Percentiles rank a stretch among this genome's conserved stretches.
These are phyloP conservation scores for Coptodon rendalli DNA, from an alignment of 2,113 vertebrate genomes.

Conservation along the genomic window DNA sequence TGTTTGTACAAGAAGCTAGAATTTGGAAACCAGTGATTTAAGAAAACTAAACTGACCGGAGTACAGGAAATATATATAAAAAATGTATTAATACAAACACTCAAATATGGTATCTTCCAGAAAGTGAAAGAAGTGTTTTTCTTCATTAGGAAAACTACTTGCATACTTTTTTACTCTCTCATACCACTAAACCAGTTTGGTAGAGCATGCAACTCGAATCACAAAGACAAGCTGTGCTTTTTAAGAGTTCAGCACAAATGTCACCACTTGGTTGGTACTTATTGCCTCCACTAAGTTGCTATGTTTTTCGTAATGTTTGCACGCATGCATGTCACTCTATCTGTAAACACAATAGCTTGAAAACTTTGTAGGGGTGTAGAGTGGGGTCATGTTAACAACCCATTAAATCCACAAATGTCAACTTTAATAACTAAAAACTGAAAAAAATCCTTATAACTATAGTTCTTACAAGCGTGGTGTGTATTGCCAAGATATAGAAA, in stretches of 20 bases:
- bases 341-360: neutral
- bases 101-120: accelerated
- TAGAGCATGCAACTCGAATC: neutral
- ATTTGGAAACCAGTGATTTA: accelerated
- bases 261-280: neutral
- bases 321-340: neutral
- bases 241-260: accelerated
- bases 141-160: neutral
- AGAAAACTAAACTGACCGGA: accelerated
- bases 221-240: neutral
- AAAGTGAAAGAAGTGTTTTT: neutral
- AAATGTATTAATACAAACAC: neutral
- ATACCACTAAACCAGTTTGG: neutral
- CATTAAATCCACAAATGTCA: neutral
- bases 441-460: accelerated
- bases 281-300: neutral
- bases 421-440: neutral
- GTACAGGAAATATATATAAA: neutral
- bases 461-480: accelerated
- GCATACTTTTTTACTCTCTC: accelerated
- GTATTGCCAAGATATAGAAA: neutral
- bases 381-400: neutral
- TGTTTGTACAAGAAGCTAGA: neutral
- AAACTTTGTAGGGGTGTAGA: neutral
- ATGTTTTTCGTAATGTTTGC: neutral